Base-by-base conservation (phyloP, 2,888 invertebrate species). In the Sicus ferrugineus region DNA sequence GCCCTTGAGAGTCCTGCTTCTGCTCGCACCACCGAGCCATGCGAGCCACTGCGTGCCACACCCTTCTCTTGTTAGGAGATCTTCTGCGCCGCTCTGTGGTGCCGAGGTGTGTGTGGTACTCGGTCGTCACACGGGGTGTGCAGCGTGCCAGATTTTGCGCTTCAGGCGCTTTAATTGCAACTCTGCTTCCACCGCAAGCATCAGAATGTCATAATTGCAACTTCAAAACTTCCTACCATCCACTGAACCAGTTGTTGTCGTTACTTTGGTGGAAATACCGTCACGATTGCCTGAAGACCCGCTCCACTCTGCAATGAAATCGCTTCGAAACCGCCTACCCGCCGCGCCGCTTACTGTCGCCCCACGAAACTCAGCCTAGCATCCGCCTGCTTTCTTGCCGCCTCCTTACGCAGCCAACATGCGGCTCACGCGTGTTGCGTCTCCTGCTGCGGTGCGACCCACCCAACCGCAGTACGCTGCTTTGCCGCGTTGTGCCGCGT, bases 151-250 rank as follows among this genome's bases (percentile, higher is more conserved):
- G 50, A 7, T 50, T 14, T 9, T 50, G n/a, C 50, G n/a, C n/a
- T 7, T 50, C 50, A 50, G 50, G 19, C 50, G 50, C 19, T 21
- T 50, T 50, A 77, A 79, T 79, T 80, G 80, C 81, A 77, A 76
- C 79, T 79, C 76, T 76, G 78, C 75, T 79, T 76, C 76, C 76
- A 79, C 78, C 78, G 78, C 81, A 81, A 79, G 76, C 77, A 80
- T 75, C 79, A 80, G 23, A 65, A 62, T 56, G 63, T 70, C 59
- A 62, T 67, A 67, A 70, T 67, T 56, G 54, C 58, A 62, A 48
- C n/a, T n/a, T 61, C 46, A 31, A 62, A n/a, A 62, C 48, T 61
- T 46, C 67, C 28, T 52, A 16, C 23, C 14, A 23, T n/a, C 14
- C 48, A 21, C 14, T 30, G 42, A 11, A 21, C 38, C 14, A 19